Percentiles rank a stretch among this genome's conserved stretches.
phyloP scores from a whole-genome alignment of 2,888 invertebrate species.

The Nomada lathburiana region DNA sequence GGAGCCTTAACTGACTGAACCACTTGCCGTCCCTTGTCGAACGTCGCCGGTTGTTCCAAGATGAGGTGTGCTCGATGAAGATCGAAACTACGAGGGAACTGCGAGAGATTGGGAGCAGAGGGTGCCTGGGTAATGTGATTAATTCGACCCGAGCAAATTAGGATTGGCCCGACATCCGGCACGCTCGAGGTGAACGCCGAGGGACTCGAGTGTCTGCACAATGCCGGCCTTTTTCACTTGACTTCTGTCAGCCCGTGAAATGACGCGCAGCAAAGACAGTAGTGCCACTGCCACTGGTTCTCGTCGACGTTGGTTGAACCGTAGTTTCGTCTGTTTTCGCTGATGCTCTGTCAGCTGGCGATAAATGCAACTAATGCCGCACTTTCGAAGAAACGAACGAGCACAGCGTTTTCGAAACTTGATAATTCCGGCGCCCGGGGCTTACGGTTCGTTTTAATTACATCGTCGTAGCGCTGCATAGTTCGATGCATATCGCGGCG shows the following conservation, averaged over 20 bases:
- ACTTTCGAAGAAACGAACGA: constrained; percentile 40
- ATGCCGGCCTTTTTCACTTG: background rate
- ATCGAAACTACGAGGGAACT: constrained; percentile 44
- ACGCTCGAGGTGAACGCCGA: constrained; percentile 50
- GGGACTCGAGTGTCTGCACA: constrained; percentile 29
- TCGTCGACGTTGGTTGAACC: constrained; percentile 38
- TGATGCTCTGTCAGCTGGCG: constrained; percentile 38
- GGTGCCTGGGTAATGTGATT: constrained; percentile 47
- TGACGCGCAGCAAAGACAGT: background rate
- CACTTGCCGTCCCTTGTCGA: constrained; percentile 65
- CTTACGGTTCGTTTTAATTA: constrained; percentile 71
- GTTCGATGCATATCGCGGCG: no score
- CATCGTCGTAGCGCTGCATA: constrained; percentile 14
- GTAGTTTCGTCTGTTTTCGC: constrained; percentile 2
- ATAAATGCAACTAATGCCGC: constrained; percentile 49
- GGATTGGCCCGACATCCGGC: constrained; percentile 40
- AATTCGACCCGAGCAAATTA: constrained; percentile 57
- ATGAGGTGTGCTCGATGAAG: constrained; percentile 68
- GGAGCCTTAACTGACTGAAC: constrained; percentile 73
- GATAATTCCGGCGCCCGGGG: constrained; percentile 49
- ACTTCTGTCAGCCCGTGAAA: constrained; percentile 30
- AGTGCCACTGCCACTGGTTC: constrained; percentile 21
- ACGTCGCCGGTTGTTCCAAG: constrained; percentile 72
- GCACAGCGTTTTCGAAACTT: constrained; percentile 54
- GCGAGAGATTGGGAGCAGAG: constrained; percentile 15